These are phyloP conservation scores for Cremastobaeus sp. DNA, from an alignment of 2,888 invertebrate genomes.

Conservation along the genomic window DNA sequence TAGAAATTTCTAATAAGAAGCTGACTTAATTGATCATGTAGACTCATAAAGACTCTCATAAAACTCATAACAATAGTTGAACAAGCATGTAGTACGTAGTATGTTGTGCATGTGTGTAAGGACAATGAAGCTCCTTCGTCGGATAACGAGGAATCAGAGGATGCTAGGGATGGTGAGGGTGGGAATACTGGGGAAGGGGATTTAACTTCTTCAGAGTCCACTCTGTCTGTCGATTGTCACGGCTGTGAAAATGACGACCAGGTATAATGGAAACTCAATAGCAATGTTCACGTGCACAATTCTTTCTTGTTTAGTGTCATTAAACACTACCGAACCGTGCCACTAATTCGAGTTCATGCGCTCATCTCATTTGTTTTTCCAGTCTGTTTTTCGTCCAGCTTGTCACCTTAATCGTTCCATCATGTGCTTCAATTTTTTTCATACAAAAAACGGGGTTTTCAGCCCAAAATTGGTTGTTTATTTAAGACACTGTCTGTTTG, in stretches of 20 bases:
- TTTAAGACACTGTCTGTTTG: too few species aligned
- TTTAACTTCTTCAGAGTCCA: constrained; percentile 71
- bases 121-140: constrained; percentile 78
- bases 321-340: too few species aligned
- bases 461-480: too few species aligned
- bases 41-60: too few species aligned
- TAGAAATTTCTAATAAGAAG: too few species aligned
- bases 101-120: constrained; percentile 76
- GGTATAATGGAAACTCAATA: constrained; percentile 67
- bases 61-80: constrained; percentile 33
- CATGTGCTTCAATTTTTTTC: too few species aligned
- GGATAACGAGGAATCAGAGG: constrained; percentile 78
- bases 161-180: constrained; percentile 73
- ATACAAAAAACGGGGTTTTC: too few species aligned
- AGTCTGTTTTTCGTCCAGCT: too few species aligned
- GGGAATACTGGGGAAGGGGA: constrained; percentile 71
- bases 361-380: too few species aligned
- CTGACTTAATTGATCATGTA: too few species aligned
- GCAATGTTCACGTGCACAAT: constrained; percentile 21
- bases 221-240: constrained; percentile 73
- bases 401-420: too few species aligned
- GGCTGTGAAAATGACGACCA: constrained; percentile 76
- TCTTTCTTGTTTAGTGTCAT: constrained; percentile 3
- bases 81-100: constrained; percentile 74
- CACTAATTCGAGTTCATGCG: too few species aligned